phyloP scores from a whole-genome alignment of 2,888 invertebrate species.

The Nemurella pictetii region DNA sequence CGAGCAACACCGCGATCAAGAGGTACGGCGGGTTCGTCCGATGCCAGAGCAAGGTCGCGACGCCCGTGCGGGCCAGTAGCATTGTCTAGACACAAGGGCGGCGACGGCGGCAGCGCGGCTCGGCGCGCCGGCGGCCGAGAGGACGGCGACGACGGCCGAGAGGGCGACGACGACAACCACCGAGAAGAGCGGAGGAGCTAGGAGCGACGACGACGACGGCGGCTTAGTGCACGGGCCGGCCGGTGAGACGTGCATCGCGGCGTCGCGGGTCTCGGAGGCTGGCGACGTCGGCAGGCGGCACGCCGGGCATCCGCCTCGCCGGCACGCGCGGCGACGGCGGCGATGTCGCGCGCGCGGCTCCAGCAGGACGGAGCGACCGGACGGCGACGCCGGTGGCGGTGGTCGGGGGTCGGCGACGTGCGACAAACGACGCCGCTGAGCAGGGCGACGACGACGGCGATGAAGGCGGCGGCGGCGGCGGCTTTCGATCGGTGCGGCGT shows the following conservation, averaged over 20 bases:
- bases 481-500: neutral
- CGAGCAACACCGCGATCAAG: constrained; percentile 15
- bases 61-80: constrained; percentile 37
- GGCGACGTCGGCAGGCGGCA: neutral
- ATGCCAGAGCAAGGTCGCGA: constrained; percentile 9
- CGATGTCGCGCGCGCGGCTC: constrained; percentile 47
- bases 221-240: constrained; percentile 29
- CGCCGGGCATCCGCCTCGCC: constrained; percentile 48
- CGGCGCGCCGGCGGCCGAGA: neutral
- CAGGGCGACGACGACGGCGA: constrained; percentile 42
- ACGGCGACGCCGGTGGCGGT: constrained; percentile 39
- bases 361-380: constrained; percentile 5
- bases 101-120: neutral
- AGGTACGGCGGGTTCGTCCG: neutral
- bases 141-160: neutral
- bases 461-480: constrained; percentile 45
- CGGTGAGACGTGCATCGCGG: constrained; percentile 40
- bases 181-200: constrained; percentile 36
- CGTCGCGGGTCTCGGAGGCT: neutral
- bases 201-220: no score
- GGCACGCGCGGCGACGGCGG: constrained; percentile 48
- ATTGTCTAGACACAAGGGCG: constrained; percentile 25
- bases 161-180: constrained; percentile 1
- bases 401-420: constrained; percentile 41
- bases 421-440: constrained; percentile 39